phyloP scores from a whole-genome alignment of 2,797 vertebrate species.

The Darevskia nairensis region DNA sequence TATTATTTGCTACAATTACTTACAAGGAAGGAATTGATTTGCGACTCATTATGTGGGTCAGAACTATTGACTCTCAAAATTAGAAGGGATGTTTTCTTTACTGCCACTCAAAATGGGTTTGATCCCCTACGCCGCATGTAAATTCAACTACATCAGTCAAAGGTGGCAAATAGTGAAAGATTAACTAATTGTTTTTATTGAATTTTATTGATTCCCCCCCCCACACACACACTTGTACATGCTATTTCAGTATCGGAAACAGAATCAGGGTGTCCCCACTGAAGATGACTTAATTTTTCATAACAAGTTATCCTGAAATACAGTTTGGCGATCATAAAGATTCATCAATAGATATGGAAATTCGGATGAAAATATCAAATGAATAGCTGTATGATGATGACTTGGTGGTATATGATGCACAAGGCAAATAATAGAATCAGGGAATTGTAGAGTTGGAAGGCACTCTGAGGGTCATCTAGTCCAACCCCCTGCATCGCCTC shows the following conservation, averaged over 20 bases:
- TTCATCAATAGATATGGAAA: neutral
- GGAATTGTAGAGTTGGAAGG: too few relatives aligned
- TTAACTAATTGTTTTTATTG: neutral
- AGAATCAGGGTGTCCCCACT: neutral
- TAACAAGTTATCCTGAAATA: slow-evolving; percentile 51
- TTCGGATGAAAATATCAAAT: neutral
- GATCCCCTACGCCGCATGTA: neutral
- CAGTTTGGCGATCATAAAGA: slow-evolving; percentile 49
- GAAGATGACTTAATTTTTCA: slow-evolving; percentile 31
- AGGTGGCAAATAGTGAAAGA: neutral
- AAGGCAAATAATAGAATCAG: neutral
- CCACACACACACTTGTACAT: slow-evolving; percentile 32
- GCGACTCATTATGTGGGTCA: slow-evolving; percentile 54
- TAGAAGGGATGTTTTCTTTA: slow-evolving; percentile 19
- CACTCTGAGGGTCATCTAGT: too few relatives aligned
- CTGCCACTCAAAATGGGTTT: slow-evolving; percentile 39
- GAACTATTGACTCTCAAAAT: slow-evolving; percentile 46
- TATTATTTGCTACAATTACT: slow-evolving; percentile 53
- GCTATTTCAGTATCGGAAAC: slow-evolving; percentile 35
- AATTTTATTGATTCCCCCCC: slow-evolving; percentile 39
- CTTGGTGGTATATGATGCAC: neutral
- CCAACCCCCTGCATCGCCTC: too few relatives aligned
- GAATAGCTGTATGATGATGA: neutral
- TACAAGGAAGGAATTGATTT: slow-evolving; percentile 56
- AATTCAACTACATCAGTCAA: slow-evolving; percentile 46